phyloP scores from a whole-genome alignment of 2,113 vertebrate species.

The Erinaceus europaeus region DNA sequence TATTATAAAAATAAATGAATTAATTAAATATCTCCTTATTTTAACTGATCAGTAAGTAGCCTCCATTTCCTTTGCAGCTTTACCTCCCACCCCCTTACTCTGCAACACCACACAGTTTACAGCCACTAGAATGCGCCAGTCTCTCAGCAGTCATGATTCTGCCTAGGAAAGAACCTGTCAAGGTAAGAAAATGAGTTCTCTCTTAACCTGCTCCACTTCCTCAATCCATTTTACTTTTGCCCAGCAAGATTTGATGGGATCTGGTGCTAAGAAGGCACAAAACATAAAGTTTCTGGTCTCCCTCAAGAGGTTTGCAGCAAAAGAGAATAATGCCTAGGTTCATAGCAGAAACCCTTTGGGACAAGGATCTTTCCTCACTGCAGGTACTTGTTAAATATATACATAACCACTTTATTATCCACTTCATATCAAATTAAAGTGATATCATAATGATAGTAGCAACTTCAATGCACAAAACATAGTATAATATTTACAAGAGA shows the following conservation, averaged over 20 bases:
- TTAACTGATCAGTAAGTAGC: neutral
- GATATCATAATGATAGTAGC: slow-evolving; percentile 34
- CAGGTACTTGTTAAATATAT: slow-evolving; percentile 22
- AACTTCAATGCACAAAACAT: slow-evolving; percentile 28
- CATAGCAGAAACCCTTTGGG: neutral
- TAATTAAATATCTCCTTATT: neutral
- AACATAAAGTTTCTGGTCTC: neutral
- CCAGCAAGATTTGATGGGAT: neutral
- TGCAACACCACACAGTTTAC: neutral
- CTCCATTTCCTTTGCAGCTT: slow-evolving; percentile 19
- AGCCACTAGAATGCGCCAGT: too few species aligned
- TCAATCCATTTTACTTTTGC: neutral
- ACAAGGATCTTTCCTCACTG: neutral
- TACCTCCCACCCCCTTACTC: neutral
- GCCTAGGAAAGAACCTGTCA: neutral
- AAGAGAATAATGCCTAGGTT: neutral
- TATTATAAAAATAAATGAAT: too few species aligned
- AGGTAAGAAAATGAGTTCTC: neutral
- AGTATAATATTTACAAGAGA: slow-evolving; percentile 23
- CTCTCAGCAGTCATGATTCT: neutral
- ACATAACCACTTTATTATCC: slow-evolving; percentile 52
- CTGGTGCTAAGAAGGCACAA: neutral
- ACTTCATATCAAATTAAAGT: slow-evolving; percentile 51
- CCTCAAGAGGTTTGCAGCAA: neutral
- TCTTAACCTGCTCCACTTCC: neutral